Evolutionary conservation across 2,113 vertebrate species (phyloP), one percentile per base, ranked within the genome.

Genomic region (Colinus virginianus): DNA sequence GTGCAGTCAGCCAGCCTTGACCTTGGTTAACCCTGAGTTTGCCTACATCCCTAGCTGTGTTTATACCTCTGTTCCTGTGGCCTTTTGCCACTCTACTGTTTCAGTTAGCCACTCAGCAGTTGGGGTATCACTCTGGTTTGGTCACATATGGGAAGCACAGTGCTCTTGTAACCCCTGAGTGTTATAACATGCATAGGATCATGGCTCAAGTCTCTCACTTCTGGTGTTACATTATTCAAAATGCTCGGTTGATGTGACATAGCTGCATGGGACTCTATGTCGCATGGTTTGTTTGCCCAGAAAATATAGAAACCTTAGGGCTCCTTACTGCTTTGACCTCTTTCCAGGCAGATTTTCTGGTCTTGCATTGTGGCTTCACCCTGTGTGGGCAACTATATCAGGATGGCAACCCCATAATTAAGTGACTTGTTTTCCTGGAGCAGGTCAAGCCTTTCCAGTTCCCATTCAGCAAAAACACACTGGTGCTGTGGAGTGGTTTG

Each of bases 211-310:
- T 38, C 45, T 76, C 48, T 83, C 9, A 36, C 59, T 84, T 56
- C 18, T 36, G 79, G 55, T 30, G 43, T 0, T 1, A 30, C 53
- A 5, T 10, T 2, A 0, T 79, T 90, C 80, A 66, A 69, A 69
- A 0, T 0, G 23, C 43, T 59, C 22, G 7, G 32, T 61, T 40
- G 8, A 32, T 1, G 0, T 1, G 1, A 26, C 40, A n/a, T 5
- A 36, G 15, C 70, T 3, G 0, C 49, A 22, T 4, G 28, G 26
- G 62, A 30, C 51, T 26, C 19, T 74, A 59, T 34, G 43, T 61
- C 45, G 21, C 9, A 7, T 5, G 8, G 45, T 38, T 55, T 42
- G 49, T 67, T 75, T 74, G 86, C 38, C 56, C 42, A 43, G 80
- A 51, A 78, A 70, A 78, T 53, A 62, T 0, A 38, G 68, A 64